A percentile compares a stretch with the other conserved stretches of the same genome.
phyloP scores from a whole-genome alignment of 2,797 vertebrate genomes.

The Adrianichthys oophorus region DNA sequence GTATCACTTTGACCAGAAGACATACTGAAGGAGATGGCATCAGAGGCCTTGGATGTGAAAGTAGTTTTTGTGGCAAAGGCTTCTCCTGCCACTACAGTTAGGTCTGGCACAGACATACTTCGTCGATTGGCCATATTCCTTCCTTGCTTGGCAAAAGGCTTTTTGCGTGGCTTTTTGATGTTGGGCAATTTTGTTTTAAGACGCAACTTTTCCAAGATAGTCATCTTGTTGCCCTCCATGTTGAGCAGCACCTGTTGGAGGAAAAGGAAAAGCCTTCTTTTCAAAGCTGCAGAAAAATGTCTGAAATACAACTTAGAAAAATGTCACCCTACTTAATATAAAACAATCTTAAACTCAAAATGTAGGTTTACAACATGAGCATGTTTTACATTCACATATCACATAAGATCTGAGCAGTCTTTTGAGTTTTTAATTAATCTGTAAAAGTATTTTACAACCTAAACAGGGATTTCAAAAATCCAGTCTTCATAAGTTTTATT shows the following conservation, averaged over 20 bases:
- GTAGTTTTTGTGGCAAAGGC: slow-evolving; percentile 2
- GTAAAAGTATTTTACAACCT: no score
- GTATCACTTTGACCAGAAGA: slow-evolving; percentile 50
- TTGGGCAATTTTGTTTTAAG: slow-evolving; percentile 63
- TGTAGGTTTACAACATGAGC: no score
- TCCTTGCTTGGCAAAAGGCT: slow-evolving; percentile 35
- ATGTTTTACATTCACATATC: no score
- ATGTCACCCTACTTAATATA: no score
- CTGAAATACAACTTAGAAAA: no score
- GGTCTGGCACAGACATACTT: slow-evolving; percentile 79
- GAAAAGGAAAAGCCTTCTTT: not conserved
- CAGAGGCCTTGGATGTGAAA: not conserved
- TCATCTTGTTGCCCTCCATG: slow-evolving; percentile 78
- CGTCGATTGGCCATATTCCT: slow-evolving; percentile 60
- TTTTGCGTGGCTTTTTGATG: slow-evolving; percentile 65
- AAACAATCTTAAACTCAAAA: no score
- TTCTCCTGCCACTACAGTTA: slow-evolving; percentile 35
- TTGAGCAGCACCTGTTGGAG: slow-evolving; percentile 28
- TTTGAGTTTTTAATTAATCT: no score
- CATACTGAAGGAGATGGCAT: slow-evolving; percentile 27
- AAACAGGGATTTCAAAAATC: no score
- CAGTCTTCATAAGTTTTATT: no score
- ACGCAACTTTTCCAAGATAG: slow-evolving; percentile 60
- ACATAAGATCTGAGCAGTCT: no score
- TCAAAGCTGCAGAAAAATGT: not conserved